A percentile compares a stretch with the other conserved stretches of the same genome.
Evolutionary conservation across 2,797 vertebrate genomes (phyloP).

Genomic region (Gymnothorax javanicus): DNA sequence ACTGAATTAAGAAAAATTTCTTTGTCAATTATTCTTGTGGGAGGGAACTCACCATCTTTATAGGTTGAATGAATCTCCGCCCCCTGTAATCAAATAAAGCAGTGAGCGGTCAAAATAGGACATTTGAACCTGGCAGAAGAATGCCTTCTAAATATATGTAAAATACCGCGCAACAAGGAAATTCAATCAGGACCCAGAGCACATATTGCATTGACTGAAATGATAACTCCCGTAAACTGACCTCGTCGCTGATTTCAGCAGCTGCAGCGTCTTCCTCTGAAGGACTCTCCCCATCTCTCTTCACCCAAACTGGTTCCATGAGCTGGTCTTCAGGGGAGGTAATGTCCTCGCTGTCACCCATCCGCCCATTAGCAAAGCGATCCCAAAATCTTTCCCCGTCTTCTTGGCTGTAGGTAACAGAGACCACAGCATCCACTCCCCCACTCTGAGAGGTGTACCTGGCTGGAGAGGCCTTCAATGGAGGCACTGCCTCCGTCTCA

Average conservation of each 20-base stretch:
- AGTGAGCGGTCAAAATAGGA: not conserved
- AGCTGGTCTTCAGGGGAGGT: constrained; percentile 60
- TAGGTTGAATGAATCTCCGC: constrained; percentile 68
- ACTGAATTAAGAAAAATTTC: not conserved
- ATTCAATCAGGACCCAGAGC: not conserved
- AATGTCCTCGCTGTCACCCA: constrained; percentile 50
- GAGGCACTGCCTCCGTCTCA: constrained; percentile 52
- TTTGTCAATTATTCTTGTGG: not conserved
- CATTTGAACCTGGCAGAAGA: constrained; percentile 4
- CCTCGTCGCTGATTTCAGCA: constrained; percentile 54
- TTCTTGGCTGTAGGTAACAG: constrained; percentile 61
- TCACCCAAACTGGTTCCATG: constrained; percentile 66
- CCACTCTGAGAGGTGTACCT: constrained; percentile 48
- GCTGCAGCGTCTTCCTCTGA: constrained; percentile 47
- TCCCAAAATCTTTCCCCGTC: constrained; percentile 63
- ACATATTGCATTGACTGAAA: not conserved
- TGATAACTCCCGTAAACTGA: constrained; percentile 34
- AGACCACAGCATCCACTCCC: constrained; percentile 60
- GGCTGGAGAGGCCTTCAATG: constrained; percentile 27
- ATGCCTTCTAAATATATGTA: not conserved
- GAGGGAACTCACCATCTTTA: constrained; percentile 78
- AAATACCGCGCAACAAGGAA: not conserved
- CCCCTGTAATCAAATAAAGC: constrained; percentile 53
- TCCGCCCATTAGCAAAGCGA: constrained; percentile 46
- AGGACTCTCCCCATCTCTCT: constrained; percentile 53